These are phyloP conservation scores for Penaeus monodon DNA, from an alignment of 2,888 invertebrate genomes.

Conservation along the genomic window DNA sequence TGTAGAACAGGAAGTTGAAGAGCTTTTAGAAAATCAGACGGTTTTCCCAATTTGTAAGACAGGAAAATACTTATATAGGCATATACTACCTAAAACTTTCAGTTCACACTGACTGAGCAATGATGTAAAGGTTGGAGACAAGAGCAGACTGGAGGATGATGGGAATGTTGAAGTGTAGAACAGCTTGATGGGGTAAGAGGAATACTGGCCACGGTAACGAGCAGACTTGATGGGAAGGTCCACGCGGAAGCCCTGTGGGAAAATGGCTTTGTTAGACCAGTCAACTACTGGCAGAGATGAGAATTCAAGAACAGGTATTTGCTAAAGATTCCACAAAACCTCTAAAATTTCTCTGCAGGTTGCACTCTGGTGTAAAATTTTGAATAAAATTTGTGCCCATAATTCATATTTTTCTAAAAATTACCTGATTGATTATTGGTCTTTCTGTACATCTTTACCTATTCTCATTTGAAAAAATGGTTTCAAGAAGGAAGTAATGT, in stretches of 20 bases:
- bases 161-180: conserved; percentile 99
- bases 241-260: conserved; percentile 93
- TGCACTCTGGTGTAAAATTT: too few species aligned
- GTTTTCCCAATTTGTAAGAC: background rate
- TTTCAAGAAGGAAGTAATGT: too few species aligned
- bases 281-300: background rate
- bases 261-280: conserved; percentile 58
- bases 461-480: too few species aligned
- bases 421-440: too few species aligned
- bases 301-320: too few species aligned
- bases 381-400: too few species aligned
- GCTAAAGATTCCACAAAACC: too few species aligned
- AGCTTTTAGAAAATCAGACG: background rate
- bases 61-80: background rate
- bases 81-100: too few species aligned
- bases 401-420: too few species aligned
- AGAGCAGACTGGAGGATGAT: conserved; percentile 94
- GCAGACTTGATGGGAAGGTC: conserved; percentile 99
- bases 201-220: conserved; percentile 98
- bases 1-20: conserved; percentile 70
- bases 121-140: conserved; percentile 98
- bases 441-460: too few species aligned
- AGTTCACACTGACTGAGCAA: conserved; percentile 80
- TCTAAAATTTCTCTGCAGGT: too few species aligned
- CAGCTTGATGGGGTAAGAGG: conserved; percentile 98